A percentile compares a stretch with the other conserved stretches of the same genome.
phyloP scores from a whole-genome alignment of 1,140 invertebrate genomes.

The Parapsyche elsis region DNA sequence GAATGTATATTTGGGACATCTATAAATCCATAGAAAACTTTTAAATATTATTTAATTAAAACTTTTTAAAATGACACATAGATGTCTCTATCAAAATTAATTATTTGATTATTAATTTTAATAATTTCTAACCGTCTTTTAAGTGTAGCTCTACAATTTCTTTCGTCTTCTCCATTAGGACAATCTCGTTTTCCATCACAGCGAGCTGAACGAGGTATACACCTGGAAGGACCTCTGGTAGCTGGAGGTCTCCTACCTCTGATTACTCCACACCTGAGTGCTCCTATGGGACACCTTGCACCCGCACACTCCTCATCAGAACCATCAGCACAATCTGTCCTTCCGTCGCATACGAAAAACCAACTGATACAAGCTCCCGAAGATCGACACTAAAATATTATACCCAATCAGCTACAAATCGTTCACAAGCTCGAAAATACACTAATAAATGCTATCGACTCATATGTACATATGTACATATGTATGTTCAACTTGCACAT shows the following conservation, averaged over 20 bases:
- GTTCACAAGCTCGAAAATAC: neutral
- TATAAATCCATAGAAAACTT: constrained; percentile 56
- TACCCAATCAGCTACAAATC: neutral
- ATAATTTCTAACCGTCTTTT: constrained; percentile 67
- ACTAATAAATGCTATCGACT: neutral
- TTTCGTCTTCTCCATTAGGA: constrained; percentile 83
- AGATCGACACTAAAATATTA: constrained; percentile 75
- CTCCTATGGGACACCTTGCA: constrained; percentile 58
- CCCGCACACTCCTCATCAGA: constrained; percentile 81
- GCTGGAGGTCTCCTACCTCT: constrained; percentile 30
- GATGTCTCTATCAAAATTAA: neutral
- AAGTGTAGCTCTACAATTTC: constrained; percentile 73
- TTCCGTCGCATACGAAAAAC: constrained; percentile 94
- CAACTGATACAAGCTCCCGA: constrained; percentile 88
- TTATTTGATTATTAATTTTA: too few relatives aligned
- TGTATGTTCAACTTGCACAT: neutral
- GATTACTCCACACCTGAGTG: constrained; percentile 40
- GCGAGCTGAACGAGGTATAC: constrained; percentile 78
- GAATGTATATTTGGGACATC: constrained; percentile 83
- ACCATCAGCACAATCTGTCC: constrained; percentile 85
- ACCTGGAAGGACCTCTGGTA: constrained; percentile 74
- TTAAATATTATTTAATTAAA: constrained; percentile 1
- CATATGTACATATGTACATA: too few relatives aligned
- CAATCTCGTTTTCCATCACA: constrained; percentile 85
- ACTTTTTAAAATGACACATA: neutral